Conservation (phyloP, 2,113 vertebrate species). For the Tamias sibiricus region DNA sequence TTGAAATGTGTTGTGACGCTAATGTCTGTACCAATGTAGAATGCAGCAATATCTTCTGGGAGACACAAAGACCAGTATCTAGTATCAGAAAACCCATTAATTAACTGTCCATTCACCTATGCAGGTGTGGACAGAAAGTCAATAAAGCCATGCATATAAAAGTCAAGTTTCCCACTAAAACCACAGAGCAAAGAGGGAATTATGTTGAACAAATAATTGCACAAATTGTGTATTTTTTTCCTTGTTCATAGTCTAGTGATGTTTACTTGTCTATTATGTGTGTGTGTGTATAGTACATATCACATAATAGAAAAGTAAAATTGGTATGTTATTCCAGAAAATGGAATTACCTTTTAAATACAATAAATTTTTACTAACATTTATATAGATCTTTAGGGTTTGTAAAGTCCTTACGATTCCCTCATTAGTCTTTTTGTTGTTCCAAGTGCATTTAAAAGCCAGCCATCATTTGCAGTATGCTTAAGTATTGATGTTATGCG, state of each 20-base stretch:
- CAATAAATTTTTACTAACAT: not conserved
- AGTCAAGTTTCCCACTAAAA: slow-evolving; percentile 11
- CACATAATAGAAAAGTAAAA: not conserved
- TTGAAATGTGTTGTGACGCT: not conserved
- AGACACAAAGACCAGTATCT: not conserved
- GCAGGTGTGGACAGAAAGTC: slow-evolving; percentile 1
- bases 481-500: not conserved
- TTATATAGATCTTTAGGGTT: not conserved
- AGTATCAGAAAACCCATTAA: not conserved
- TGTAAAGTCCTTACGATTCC: not conserved
- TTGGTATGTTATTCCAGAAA: not conserved
- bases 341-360: not conserved
- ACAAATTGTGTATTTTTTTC: slow-evolving; percentile 35
- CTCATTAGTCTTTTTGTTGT: not conserved
- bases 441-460: not conserved
- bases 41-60: not conserved
- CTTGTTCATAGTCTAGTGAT: not conserved
- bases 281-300: not conserved
- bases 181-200: slow-evolving; percentile 24
- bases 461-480: not conserved
- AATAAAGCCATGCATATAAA: slow-evolving; percentile 40
- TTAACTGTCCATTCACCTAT: slow-evolving; percentile 39
- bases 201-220: slow-evolving; percentile 38
- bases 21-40: not conserved
- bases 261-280: slow-evolving; percentile 24